A percentile compares a stretch with the other conserved stretches of the same genome.
Evolutionary conservation across 2,113 vertebrate genomes (phyloP).

Genomic region (Daphoenositta chrysoptera): DNA sequence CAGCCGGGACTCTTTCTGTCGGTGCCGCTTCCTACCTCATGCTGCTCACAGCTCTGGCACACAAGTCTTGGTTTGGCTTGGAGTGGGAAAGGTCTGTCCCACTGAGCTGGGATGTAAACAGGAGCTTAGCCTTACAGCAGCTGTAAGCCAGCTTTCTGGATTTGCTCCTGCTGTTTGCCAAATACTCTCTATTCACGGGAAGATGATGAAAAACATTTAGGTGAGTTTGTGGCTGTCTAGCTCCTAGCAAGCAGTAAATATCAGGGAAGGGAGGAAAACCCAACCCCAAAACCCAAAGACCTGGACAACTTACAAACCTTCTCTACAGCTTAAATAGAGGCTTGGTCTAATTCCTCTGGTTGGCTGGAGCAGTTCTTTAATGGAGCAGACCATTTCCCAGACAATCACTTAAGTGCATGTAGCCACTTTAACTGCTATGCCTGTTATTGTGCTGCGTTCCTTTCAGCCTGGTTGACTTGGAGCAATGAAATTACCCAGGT

Average conservation of each 20-base stretch:
- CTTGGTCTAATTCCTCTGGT: background rate
- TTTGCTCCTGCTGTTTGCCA: constrained; percentile 21
- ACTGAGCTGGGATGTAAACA: background rate
- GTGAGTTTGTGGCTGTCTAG: background rate
- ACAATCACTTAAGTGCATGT: background rate
- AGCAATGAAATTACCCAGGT: background rate
- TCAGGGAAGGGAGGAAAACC: background rate
- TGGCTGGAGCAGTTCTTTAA: background rate
- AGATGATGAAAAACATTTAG: constrained; percentile 17
- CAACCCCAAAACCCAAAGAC: background rate
- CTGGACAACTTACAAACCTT: background rate
- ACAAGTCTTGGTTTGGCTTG: background rate
- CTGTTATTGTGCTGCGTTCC: background rate
- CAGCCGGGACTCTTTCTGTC: background rate
- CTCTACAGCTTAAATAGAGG: background rate
- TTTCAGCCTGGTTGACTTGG: background rate
- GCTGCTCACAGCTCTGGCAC: background rate
- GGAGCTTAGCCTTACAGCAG: background rate
- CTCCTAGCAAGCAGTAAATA: background rate
- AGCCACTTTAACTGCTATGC: background rate
- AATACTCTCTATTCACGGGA: background rate
- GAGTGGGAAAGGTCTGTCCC: background rate
- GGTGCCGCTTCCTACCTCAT: background rate
- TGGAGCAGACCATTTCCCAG: background rate
- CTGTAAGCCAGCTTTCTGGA: background rate